Base-by-base conservation (phyloP, 2,113 vertebrate species). In the Myrmecophaga tridactyla region DNA sequence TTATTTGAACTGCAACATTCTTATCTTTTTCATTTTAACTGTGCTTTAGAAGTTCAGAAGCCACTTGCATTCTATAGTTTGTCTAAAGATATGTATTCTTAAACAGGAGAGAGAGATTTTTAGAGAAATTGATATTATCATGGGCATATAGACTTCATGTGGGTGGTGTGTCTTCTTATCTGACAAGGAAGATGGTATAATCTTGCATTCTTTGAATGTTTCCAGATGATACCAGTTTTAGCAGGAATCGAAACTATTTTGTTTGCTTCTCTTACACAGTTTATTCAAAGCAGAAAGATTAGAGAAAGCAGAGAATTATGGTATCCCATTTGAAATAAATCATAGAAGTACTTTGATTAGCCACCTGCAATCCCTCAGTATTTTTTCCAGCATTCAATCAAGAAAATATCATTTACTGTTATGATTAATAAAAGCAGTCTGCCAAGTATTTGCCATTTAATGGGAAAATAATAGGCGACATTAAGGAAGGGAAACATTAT, bases 161-260 rank as follows among this genome's bases (percentile, higher is more conserved):
- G 46, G 60, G 34, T 53, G 46, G n/a, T 72, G 7, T 51, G 3
- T 36, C 53, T 75, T 65, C 51, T 10, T 73, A 63, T 75, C 7
- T 27, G 39, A 94, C 96, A 78, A 88, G 39, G 70, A 92, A 95
- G 62, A 43, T 65, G 2, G 36, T 63, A 87, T 56, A 96, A 96
- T 81, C 36, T 58, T 36, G 4, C 0, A 93, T 48, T 41, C 3
- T 29, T 53, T 93, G 36, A 96, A 90, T 15, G 29, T 48, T 97
- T 92, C 4, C 43, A 65, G 48, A 78, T 56, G 62, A 51, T 65
- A 92, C 62, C 0, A 63, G 81, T 94, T 76, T 90, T 56, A 60
- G 46, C 82, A 80, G 1, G 14, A 58, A 94, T 81, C 3, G 36
- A 94, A 96, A 73, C 5, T 1, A 92, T 29, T 95, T 25, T 31